Percentiles rank a stretch among this genome's conserved stretches.
Evolutionary conservation across 2,888 invertebrate species (phyloP).

Genomic region (Napeogenes sylphis): DNA sequence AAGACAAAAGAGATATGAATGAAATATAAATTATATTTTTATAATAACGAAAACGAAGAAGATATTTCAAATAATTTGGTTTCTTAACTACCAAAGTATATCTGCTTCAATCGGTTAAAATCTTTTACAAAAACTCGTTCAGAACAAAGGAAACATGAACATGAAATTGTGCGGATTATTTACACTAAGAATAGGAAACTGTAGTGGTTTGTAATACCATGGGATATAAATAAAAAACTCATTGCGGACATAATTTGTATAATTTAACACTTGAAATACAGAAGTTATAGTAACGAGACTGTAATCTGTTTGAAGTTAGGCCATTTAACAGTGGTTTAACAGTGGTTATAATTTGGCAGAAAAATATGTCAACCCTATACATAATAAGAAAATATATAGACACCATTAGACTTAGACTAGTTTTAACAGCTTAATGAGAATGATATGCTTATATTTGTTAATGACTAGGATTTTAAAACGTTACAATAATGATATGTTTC

Average conservation of each 20-base stretch:
- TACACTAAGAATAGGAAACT: constrained; percentile 11
- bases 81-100: no score
- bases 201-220: no score
- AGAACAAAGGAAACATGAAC: no score
- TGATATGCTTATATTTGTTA: constrained; percentile 38
- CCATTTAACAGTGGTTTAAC: constrained; percentile 61
- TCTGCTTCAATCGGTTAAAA: no score
- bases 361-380: constrained; percentile 50
- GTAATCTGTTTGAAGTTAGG: constrained; percentile 43
- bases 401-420: constrained; percentile 51
- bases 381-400: constrained; percentile 61
- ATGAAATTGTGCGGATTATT: no score
- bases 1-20: no score
- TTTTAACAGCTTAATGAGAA: constrained; percentile 34
- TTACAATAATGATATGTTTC: constrained; percentile 58
- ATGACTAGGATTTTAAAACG: constrained; percentile 32
- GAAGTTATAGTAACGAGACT: constrained; percentile 43
- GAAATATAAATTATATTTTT: no score
- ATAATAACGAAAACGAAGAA: no score
- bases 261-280: constrained; percentile 68
- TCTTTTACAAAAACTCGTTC: no score
- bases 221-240: constrained; percentile 36
- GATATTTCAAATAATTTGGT: no score
- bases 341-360: constrained; percentile 50
- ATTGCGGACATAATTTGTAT: constrained; percentile 71